Evolutionary conservation across 1,140 invertebrate genomes (phyloP).

Genomic region (Drosophila watanabei): DNA sequence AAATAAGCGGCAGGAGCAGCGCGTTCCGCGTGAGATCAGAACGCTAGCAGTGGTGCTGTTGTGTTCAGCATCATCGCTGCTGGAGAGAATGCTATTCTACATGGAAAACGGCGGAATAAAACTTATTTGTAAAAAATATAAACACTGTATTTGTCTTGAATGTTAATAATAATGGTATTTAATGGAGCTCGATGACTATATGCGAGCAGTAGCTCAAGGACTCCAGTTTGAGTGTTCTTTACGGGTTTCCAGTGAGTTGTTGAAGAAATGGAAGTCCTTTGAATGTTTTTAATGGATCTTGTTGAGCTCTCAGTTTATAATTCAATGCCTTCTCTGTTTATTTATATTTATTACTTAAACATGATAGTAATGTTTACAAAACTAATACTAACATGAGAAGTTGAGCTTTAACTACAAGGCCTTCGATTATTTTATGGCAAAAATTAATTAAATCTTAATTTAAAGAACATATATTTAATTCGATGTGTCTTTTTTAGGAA

Average conservation of each 20-base stretch:
- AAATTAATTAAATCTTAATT: too few relatives aligned
- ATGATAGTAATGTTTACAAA: too few relatives aligned
- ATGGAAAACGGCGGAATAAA: slow-evolving; percentile 79
- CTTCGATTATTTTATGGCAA: too few relatives aligned
- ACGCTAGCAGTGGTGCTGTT: slow-evolving; percentile 23
- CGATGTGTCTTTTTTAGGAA: too few relatives aligned
- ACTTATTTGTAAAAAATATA: slow-evolving; percentile 76
- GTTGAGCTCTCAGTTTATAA: too few relatives aligned
- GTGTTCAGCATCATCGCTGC: slow-evolving; percentile 49
- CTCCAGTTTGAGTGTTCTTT: too few relatives aligned
- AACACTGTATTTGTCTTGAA: slow-evolving; percentile 5
- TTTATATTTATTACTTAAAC: too few relatives aligned
- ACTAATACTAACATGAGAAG: too few relatives aligned
- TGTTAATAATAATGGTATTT: slow-evolving; percentile 2
- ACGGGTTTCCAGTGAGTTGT: neutral
- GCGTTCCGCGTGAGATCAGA: slow-evolving; percentile 64
- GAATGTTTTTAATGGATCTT: neutral
- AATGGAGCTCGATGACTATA: neutral
- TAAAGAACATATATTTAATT: too few relatives aligned
- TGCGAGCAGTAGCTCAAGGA: neutral
- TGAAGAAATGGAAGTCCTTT: neutral
- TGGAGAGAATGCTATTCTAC: slow-evolving; percentile 59
- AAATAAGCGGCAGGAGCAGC: slow-evolving; percentile 69
- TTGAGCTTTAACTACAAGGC: too few relatives aligned
- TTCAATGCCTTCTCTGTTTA: too few relatives aligned